These are phyloP conservation scores for Botia kubotai DNA, from an alignment of 2,797 vertebrate genomes.

Conservation along the genomic window DNA sequence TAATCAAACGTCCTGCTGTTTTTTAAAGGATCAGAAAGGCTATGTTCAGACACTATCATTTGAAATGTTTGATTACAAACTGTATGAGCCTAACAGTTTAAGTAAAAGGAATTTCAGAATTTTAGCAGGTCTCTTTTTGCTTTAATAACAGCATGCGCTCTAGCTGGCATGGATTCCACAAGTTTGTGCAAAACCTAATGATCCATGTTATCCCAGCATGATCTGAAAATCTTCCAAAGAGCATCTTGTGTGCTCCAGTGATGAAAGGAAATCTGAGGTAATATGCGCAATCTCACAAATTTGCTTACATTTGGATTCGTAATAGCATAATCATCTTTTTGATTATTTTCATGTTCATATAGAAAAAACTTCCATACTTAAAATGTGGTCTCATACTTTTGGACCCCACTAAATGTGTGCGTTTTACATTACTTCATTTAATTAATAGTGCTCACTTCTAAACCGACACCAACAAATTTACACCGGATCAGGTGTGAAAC, in stretches of 20 bases:
- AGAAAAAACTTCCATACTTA: not conserved
- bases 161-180: not conserved
- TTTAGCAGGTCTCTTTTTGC: not conserved
- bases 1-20: too few species aligned
- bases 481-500: conserved; percentile 33
- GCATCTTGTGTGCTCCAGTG: not conserved
- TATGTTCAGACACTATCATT: not conserved
- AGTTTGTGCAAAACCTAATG: conserved; percentile 5
- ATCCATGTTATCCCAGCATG: conserved; percentile 3
- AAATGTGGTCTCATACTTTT: not conserved
- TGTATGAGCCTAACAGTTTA: not conserved
- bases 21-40: too few species aligned
- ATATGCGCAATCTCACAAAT: not conserved
- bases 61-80: not conserved
- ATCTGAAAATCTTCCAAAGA: conserved; percentile 1
- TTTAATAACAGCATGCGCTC: conserved; percentile 1
- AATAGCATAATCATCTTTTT: not conserved
- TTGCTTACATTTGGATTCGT: not conserved
- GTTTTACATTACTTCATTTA: conserved; percentile 8
- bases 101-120: not conserved
- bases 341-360: not conserved
- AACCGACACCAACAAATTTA: conserved; percentile 24
- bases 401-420: not conserved
- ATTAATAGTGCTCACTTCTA: conserved; percentile 35
- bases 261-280: conserved; percentile 1